Conservation (phyloP, 2,888 invertebrate species). For the Pseudococcus longispinus region DNA sequence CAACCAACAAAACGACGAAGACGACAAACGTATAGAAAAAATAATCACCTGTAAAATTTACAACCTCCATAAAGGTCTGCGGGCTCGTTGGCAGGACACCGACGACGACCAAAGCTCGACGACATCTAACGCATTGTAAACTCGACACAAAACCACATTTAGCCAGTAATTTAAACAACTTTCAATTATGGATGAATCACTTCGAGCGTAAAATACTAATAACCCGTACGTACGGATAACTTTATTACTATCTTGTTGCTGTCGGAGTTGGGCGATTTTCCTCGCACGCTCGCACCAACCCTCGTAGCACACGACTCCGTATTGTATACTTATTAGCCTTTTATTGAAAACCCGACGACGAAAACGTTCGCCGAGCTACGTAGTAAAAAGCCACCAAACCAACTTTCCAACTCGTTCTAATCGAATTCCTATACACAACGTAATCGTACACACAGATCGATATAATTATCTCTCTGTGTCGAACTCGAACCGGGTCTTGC, state of each 20-base stretch:
- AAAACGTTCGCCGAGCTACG: background rate
- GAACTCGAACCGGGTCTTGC: background rate
- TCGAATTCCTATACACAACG: background rate
- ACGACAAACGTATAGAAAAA: background rate
- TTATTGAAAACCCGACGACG: background rate
- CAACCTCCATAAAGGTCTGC: background rate
- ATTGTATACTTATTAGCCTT: background rate
- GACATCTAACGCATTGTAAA: slow-evolving; percentile 14
- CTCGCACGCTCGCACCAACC: background rate
- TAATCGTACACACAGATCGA: background rate
- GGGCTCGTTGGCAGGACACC: background rate
- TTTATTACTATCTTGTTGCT: slow-evolving; percentile 17
- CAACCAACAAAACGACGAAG: background rate
- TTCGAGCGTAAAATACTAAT: slow-evolving; percentile 34
- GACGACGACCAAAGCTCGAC: background rate
- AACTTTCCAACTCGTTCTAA: background rate
- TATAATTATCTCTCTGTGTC: slow-evolving; percentile 16
- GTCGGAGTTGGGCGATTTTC: background rate
- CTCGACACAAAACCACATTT: background rate
- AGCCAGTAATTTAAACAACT: slow-evolving; percentile 17
- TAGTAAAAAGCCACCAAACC: background rate
- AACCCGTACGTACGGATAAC: slow-evolving; percentile 8
- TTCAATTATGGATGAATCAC: slow-evolving; percentile 31
- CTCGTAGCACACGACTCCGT: background rate
- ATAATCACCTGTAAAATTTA: slow-evolving; percentile 16